phyloP scores from a whole-genome alignment of 2,797 vertebrate species.

The Melanotaenia trifasciata region DNA sequence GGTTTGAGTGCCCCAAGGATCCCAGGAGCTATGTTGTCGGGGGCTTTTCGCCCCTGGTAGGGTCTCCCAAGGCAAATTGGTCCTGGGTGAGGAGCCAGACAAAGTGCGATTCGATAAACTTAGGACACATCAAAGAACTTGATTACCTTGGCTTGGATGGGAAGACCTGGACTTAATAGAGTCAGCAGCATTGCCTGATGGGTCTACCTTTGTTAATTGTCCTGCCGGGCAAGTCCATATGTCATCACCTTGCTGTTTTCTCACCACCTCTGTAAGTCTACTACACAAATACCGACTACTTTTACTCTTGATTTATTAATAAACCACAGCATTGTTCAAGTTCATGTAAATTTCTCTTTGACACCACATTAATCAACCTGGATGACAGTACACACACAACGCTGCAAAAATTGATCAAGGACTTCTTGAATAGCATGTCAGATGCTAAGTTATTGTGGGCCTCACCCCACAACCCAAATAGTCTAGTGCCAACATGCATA shows the following conservation, averaged over 20 bases:
- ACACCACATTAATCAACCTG: neutral
- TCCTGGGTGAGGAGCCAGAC: constrained; percentile 20
- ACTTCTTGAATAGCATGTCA: too few relatives aligned
- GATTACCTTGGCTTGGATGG: neutral
- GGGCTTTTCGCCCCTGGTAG: constrained; percentile 10
- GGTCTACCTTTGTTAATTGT: neutral
- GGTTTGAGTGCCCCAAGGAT: constrained; percentile 18
- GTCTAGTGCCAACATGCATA: too few relatives aligned
- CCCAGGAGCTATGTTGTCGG: constrained; percentile 23
- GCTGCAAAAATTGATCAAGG: too few relatives aligned
- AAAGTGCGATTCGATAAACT: constrained; percentile 6
- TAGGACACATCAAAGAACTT: neutral
- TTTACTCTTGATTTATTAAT: too few relatives aligned
- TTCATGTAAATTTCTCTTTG: neutral
- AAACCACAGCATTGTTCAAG: neutral
- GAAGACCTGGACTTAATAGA: neutral
- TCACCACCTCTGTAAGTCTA: too few relatives aligned
- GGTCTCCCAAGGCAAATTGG: constrained; percentile 28
- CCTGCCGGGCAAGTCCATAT: neutral
- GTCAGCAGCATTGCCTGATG: neutral
- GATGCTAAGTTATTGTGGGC: too few relatives aligned
- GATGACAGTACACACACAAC: neutral
- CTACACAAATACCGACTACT: too few relatives aligned
- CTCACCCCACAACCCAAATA: too few relatives aligned
- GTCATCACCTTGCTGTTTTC: neutral